Evolutionary conservation across 2,888 invertebrate genomes (phyloP), one percentile per base, ranked within the genome.

Genomic region (Drosophila aldrichi): DNA sequence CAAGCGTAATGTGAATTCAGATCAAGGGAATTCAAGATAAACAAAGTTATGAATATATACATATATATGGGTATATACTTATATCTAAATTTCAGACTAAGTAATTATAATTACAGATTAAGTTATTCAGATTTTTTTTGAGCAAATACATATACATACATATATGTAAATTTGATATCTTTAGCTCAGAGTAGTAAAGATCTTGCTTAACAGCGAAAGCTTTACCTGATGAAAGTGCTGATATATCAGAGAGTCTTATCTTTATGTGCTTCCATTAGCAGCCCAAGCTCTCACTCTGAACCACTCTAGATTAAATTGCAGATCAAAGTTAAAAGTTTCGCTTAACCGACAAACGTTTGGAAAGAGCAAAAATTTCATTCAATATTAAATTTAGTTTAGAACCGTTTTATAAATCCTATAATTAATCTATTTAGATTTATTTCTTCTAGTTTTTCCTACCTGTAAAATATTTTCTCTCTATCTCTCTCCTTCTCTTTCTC

Each of bases 201-300:
- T 8, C 32, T 36, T 5, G 51, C 34, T 20, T 14, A 20, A 22
- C 51, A 14, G 34, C 44, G 36, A 49, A n/a, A 43, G 59, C 44
- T 38, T 48, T 34, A 16, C 20, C 43, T 16, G 43, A 68, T 68
- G 58, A 68, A 68, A 67, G 68, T 34, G 43, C 22, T 16, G 32
- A 44, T 57, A 34, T 38, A 46, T 16, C 14, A 18, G 10, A 36
- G 9, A 36, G 32, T 34, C 36, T 51, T 51, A 51, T 57, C 66
- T 65, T 41, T 18, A 65, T 48, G 40, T 3, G n/a, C 14, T 36
- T 41, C 29, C 56, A 66, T 67, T 66, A 54, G 36, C 20, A 16
- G 8, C 34, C 22, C 10, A 18, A 34, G 36, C 65, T 66, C 67
- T 67, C 44, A 51, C 67, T 67, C 43, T 40, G 22, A 22, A 16